These are phyloP conservation scores for Mylabris sibirica DNA, from an alignment of 2,888 invertebrate species.

Conservation along the genomic window DNA sequence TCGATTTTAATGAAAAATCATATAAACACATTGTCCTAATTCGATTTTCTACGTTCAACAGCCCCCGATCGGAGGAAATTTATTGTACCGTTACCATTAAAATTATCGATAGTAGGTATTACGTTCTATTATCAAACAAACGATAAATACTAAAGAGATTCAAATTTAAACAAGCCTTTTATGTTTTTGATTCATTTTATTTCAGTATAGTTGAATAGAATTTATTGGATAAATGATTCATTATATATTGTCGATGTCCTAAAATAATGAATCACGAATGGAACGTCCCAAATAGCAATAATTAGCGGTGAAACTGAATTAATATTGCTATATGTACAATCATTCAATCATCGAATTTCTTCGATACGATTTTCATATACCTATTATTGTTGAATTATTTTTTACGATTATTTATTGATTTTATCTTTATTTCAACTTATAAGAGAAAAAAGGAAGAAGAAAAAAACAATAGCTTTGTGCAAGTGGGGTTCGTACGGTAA, in stretches of 20 bases:
- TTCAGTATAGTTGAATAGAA: background rate
- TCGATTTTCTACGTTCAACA: constrained; percentile 20
- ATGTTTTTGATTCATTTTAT: background rate
- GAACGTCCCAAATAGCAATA: constrained; percentile 22
- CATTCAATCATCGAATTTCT: background rate
- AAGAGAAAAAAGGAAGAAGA: background rate
- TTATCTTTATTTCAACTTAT: background rate
- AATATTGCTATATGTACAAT: constrained; percentile 1
- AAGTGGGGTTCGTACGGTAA: background rate
- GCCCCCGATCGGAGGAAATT: constrained; percentile 23
- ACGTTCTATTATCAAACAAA: background rate
- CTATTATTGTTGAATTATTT: background rate
- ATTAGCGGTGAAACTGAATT: constrained; percentile 23
- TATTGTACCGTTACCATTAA: constrained; percentile 34
- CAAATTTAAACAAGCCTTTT: background rate
- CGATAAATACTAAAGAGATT: constrained; percentile 5
- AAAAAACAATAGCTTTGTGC: background rate
- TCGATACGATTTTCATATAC: background rate
- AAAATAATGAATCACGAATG: constrained; percentile 26
- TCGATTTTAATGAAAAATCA: constrained; percentile 26
- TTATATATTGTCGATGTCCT: constrained; percentile 16
- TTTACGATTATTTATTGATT: background rate
- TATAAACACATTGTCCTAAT: constrained; percentile 19
- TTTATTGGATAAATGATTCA: constrained; percentile 22
- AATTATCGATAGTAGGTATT: constrained; percentile 22